Evolutionary conservation across 2,888 invertebrate species (phyloP).

Genomic region (Amphipoea oculea): DNA sequence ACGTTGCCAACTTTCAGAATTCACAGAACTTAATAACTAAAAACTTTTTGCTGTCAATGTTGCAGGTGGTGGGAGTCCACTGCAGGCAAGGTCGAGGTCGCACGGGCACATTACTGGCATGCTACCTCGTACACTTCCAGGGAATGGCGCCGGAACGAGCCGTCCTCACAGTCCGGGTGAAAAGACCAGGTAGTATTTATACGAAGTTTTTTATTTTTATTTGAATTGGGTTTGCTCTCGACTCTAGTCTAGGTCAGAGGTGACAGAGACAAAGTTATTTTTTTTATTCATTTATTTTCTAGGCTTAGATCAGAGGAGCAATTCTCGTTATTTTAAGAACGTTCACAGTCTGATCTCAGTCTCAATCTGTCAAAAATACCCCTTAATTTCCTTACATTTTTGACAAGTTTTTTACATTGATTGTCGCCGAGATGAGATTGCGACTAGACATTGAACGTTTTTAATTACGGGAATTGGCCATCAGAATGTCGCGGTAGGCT

Average conservation of each 20-base stretch:
- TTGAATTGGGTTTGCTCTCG: too few relatives aligned
- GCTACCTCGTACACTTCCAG: conserved; percentile 92
- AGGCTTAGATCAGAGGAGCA: not conserved
- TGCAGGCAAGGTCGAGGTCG: conserved; percentile 93
- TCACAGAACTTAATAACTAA: not conserved
- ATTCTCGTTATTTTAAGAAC: not conserved
- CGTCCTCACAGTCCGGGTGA: conserved; percentile 90
- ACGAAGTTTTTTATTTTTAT: not conserved
- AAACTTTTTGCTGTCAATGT: conserved; percentile 20
- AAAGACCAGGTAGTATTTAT: conserved; percentile 87
- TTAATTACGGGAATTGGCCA: too few relatives aligned
- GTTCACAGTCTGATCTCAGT: not conserved
- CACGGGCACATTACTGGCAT: conserved; percentile 94
- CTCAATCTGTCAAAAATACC: not conserved
- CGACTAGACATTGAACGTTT: too few relatives aligned
- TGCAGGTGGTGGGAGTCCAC: conserved; percentile 92
- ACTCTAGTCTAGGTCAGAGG: too few relatives aligned
- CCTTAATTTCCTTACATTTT: too few relatives aligned
- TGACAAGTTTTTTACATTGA: too few relatives aligned
- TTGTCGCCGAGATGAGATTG: too few relatives aligned
- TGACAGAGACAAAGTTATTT: too few relatives aligned
- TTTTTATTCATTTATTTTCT: not conserved
- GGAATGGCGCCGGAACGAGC: conserved; percentile 91
- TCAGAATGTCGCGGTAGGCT: not conserved
- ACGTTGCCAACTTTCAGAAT: not conserved